Evolutionary conservation across 2,797 vertebrate species (phyloP).

Genomic region (Schizopygopsis pylzovi): DNA sequence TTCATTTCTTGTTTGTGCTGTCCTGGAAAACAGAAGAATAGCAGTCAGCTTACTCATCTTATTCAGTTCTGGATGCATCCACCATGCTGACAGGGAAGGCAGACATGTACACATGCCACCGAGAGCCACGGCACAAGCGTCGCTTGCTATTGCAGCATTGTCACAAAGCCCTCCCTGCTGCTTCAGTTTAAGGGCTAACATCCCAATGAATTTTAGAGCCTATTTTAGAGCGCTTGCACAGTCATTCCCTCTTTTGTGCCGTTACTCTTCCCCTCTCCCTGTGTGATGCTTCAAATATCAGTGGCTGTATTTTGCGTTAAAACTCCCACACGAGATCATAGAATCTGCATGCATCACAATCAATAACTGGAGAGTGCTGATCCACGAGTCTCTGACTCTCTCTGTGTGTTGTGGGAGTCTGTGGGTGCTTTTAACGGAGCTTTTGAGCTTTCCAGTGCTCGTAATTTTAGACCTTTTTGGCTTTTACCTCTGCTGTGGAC

Average conservation of each 20-base stretch:
- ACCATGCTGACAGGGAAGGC: constrained; percentile 58
- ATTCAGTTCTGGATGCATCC: constrained; percentile 70
- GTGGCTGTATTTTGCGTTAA: constrained; percentile 58
- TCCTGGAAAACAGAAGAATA: constrained; percentile 69
- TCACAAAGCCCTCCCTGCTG: constrained; percentile 18
- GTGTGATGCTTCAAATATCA: constrained; percentile 58
- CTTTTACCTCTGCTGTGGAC: constrained; percentile 34
- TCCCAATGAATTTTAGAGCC: constrained; percentile 45
- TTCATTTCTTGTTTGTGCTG: constrained; percentile 72
- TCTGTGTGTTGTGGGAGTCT: constrained; percentile 73
- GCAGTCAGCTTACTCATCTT: constrained; percentile 65
- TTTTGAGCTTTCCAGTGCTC: constrained; percentile 68
- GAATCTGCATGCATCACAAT: constrained; percentile 72
- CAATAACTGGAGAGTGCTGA: constrained; percentile 71
- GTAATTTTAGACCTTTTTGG: constrained; percentile 60
- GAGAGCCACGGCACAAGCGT: constrained; percentile 48
- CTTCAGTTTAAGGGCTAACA: constrained; percentile 49
- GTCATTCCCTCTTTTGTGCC: constrained; percentile 26
- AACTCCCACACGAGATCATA: constrained; percentile 73
- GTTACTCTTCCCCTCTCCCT: constrained; percentile 29
- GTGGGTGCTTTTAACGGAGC: constrained; percentile 73
- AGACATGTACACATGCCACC: constrained; percentile 48
- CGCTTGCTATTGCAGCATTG: constrained; percentile 26
- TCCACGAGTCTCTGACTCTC: constrained; percentile 71
- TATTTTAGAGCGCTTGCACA: constrained; percentile 37